Evolutionary conservation across 1,140 invertebrate genomes (phyloP).

Genomic region (Branchinecta lynchi): DNA sequence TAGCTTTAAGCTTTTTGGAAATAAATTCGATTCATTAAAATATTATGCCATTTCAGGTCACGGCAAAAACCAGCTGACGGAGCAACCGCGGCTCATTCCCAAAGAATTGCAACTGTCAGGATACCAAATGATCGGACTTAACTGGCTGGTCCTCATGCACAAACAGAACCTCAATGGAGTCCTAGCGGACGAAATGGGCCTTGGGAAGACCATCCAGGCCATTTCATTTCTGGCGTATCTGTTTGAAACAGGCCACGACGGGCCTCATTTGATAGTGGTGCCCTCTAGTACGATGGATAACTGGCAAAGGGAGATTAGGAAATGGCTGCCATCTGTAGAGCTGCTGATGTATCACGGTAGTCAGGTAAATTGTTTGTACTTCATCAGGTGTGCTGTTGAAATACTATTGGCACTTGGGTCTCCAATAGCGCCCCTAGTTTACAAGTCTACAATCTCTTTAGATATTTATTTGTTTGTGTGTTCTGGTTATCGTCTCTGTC

Average conservation of each 20-base stretch:
- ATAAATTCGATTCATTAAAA: too few relatives aligned
- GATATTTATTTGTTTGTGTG: too few relatives aligned
- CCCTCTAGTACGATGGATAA: conserved; percentile 76
- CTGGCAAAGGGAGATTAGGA: conserved; percentile 17
- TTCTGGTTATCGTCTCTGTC: too few relatives aligned
- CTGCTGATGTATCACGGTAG: background rate
- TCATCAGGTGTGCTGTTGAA: too few relatives aligned
- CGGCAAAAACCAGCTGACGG: background rate
- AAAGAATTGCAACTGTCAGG: conserved; percentile 44
- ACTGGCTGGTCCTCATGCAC: conserved; percentile 82
- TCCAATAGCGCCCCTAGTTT: too few relatives aligned
- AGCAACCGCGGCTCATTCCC: conserved; percentile 10
- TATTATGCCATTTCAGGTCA: conserved; percentile 10
- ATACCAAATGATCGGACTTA: conserved; percentile 85
- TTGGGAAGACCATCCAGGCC: conserved; percentile 75
- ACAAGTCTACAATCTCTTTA: too few relatives aligned
- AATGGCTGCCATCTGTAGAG: background rate
- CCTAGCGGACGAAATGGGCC: conserved; percentile 77
- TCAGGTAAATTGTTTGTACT: background rate
- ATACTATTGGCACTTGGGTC: too few relatives aligned
- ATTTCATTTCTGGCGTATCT: conserved; percentile 70
- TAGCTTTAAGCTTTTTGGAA: too few relatives aligned
- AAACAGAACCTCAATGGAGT: conserved; percentile 82
- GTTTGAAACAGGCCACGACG: conserved; percentile 45
- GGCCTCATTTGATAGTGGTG: conserved; percentile 71